Evolutionary conservation across 2,888 invertebrate genomes (phyloP).

Genomic region (Gymnoscelis rufifasciata): DNA sequence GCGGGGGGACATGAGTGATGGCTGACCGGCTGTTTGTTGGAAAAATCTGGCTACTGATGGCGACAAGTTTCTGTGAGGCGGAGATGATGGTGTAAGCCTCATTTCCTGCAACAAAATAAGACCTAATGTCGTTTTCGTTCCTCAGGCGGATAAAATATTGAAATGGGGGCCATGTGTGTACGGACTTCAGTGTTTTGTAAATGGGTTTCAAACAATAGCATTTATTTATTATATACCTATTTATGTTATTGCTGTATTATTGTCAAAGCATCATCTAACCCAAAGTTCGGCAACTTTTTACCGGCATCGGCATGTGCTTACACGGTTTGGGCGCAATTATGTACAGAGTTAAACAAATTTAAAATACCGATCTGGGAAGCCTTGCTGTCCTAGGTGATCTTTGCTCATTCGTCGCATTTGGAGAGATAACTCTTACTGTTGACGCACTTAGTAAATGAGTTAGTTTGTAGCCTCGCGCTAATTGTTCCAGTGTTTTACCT

Average conservation of each 20-base stretch:
- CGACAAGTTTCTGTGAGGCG: slow-evolving; percentile 51
- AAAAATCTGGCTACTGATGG: slow-evolving; percentile 71
- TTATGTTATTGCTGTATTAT: too few species aligned
- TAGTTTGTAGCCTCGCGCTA: slow-evolving; percentile 65
- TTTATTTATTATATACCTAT: too few species aligned
- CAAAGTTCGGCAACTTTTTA: too few species aligned
- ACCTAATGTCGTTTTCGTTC: too few species aligned
- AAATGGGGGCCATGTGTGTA: too few species aligned
- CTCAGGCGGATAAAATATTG: too few species aligned
- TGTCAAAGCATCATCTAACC: too few species aligned
- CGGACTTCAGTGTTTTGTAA: too few species aligned
- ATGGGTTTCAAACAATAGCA: too few species aligned
- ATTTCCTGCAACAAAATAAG: slow-evolving; percentile 36
- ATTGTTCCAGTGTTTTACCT: slow-evolving; percentile 67
- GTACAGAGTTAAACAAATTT: too few species aligned
- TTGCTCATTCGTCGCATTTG: slow-evolving; percentile 15
- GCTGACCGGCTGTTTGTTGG: slow-evolving; percentile 55
- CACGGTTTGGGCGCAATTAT: too few species aligned
- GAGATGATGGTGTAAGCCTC: slow-evolving; percentile 34
- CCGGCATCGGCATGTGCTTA: too few species aligned
- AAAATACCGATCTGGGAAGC: slow-evolving; percentile 39
- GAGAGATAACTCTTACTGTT: slow-evolving; percentile 15
- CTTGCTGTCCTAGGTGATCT: slow-evolving; percentile 39
- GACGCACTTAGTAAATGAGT: slow-evolving; percentile 44
- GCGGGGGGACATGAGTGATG: slow-evolving; percentile 52